Conservation (phyloP, 2,797 vertebrate genomes). For the Martes flavigula region DNA sequence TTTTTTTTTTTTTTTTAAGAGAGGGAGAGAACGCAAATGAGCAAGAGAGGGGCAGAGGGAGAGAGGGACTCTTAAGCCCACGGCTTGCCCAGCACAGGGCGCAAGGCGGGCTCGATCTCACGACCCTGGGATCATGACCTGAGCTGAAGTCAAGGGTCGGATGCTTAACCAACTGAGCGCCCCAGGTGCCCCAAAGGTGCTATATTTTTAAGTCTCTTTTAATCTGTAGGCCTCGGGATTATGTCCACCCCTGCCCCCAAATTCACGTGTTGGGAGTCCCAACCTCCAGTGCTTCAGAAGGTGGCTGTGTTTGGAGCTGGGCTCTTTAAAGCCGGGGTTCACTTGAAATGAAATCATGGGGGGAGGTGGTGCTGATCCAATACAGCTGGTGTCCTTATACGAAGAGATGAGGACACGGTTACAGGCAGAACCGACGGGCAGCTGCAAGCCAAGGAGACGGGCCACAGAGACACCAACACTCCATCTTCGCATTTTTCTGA, state of each 20-base stretch:
- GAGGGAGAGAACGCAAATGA: background rate
- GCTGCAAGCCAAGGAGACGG: background rate
- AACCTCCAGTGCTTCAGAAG: too few species aligned
- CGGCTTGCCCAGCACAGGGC: too few species aligned
- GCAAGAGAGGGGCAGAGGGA: background rate
- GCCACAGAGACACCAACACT: background rate
- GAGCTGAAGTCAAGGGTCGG: background rate
- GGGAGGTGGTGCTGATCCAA: accelerated
- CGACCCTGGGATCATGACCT: background rate
- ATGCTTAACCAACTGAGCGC: background rate
- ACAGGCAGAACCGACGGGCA: too few species aligned
- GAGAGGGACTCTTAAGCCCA: background rate
- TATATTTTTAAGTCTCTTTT: background rate
- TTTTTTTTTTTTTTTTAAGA: background rate
- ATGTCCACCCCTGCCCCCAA: background rate
- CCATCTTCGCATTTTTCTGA: background rate
- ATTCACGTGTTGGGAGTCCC: background rate
- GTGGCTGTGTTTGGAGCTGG: background rate
- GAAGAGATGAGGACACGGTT: background rate
- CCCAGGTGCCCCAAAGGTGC: background rate
- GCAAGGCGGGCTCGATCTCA: too few species aligned
- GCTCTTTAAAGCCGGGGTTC: background rate
- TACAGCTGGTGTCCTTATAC: background rate
- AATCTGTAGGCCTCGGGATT: background rate
- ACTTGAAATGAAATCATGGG: background rate